Evolutionary conservation across 2,888 invertebrate genomes (phyloP).

Genomic region (Caenorhabditis japonica): DNA sequence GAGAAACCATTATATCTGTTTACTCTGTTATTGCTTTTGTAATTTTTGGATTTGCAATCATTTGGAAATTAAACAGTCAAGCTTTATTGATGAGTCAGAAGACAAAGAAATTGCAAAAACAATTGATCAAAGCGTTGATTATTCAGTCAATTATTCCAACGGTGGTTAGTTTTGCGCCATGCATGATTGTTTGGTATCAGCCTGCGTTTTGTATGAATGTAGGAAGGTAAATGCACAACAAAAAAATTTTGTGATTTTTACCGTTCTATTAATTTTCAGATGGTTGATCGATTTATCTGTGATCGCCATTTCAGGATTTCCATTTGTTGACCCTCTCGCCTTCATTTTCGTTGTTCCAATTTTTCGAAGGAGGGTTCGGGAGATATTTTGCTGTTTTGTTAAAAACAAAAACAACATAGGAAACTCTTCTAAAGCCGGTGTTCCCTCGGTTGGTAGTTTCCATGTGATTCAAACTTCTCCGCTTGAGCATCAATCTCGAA

Average conservation of each 20-base stretch:
- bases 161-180: conserved; percentile 8
- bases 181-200: background rate
- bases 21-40: conserved; percentile 9
- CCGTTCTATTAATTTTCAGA: too few relatives aligned
- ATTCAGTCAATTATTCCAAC: conserved; percentile 20
- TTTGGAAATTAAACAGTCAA: conserved; percentile 2
- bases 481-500: too few relatives aligned
- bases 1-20: background rate
- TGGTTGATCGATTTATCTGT: conserved; percentile 3
- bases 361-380: background rate
- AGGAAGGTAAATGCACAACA: background rate
- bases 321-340: conserved; percentile 4
- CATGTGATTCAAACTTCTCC: too few relatives aligned
- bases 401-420: too few relatives aligned
- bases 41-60: conserved; percentile 10
- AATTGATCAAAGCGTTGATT: conserved; percentile 17
- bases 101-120: conserved; percentile 17
- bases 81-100: conserved; percentile 13
- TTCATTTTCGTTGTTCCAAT: background rate
- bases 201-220: background rate
- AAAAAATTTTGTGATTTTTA: too few relatives aligned
- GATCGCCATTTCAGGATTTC: conserved; percentile 5
- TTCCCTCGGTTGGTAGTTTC: too few relatives aligned
- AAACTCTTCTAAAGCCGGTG: too few relatives aligned
- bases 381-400: background rate